Conservation (phyloP, 2,113 vertebrate genomes). For the Anhinga rufa region DNA sequence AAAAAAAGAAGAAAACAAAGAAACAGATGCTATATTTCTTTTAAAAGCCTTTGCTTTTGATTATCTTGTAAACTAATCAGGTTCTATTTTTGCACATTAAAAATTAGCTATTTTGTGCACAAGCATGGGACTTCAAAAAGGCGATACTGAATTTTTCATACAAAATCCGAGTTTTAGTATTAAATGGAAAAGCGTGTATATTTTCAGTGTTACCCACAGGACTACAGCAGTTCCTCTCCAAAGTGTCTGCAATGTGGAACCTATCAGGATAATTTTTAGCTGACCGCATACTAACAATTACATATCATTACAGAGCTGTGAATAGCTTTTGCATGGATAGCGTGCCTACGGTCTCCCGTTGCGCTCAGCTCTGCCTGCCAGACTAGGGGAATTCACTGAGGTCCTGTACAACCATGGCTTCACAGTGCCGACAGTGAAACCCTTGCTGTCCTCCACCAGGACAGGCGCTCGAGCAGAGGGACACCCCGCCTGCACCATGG, state of each 20-base stretch:
- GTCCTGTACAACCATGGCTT: background rate
- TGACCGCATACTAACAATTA: constrained; percentile 37
- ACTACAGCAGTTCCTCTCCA: background rate
- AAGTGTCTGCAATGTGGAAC: constrained; percentile 33
- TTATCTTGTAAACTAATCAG: background rate
- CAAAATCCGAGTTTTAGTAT: background rate
- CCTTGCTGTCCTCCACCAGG: fast-evolving
- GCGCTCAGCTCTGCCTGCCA: background rate
- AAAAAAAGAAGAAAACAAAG: background rate
- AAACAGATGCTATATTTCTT: background rate
- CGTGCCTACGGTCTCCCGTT: background rate
- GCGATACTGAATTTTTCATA: background rate
- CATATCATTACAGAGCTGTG: background rate
- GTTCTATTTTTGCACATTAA: background rate
- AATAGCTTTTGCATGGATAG: background rate
- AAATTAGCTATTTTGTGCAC: background rate
- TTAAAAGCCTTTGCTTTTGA: background rate
- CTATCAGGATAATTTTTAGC: constrained; percentile 8
- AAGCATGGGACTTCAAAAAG: background rate
- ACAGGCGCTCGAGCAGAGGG: fast-evolving
- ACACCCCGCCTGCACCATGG: fast-evolving
- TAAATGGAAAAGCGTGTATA: background rate
- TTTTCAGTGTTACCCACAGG: background rate
- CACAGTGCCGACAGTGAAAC: fast-evolving
- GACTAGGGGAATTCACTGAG: background rate